A percentile compares a stretch with the other conserved stretches of the same genome.
phyloP scores from a whole-genome alignment of 2,113 vertebrate species.

The Oriolus oriolus region DNA sequence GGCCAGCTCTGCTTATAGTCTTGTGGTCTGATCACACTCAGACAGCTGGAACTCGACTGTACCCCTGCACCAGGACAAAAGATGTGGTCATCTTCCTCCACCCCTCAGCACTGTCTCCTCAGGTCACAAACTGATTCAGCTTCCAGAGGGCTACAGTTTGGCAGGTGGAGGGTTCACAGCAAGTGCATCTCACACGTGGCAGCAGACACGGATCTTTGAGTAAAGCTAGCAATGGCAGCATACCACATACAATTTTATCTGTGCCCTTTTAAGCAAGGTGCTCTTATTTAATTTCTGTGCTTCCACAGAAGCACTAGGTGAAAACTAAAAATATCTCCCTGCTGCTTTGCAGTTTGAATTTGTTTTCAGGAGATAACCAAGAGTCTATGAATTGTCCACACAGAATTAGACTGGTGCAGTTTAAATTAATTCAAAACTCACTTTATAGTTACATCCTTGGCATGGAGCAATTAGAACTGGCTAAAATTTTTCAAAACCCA shows the following conservation, averaged over 20 bases:
- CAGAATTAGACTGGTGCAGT: background rate
- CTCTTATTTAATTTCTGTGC: background rate
- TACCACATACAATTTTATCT: background rate
- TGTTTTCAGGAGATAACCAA: background rate
- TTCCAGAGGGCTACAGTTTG: background rate
- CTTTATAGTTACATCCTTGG: background rate
- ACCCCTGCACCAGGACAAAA: background rate
- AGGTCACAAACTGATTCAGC: background rate
- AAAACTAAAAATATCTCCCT: background rate
- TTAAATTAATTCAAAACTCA: background rate
- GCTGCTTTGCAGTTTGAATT: background rate
- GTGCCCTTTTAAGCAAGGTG: background rate
- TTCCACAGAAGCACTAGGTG: background rate
- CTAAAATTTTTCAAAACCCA: background rate
- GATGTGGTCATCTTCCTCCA: background rate
- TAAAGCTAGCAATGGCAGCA: background rate
- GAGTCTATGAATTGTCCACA: background rate
- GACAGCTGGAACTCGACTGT: background rate
- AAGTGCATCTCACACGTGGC: background rate
- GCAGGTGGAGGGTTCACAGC: background rate
- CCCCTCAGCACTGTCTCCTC: background rate
- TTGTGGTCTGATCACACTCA: background rate
- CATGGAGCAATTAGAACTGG: background rate
- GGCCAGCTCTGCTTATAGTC: background rate
- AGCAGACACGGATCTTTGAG: background rate